phyloP scores from a whole-genome alignment of 2,113 vertebrate species.

The Pachycephala philippinensis region DNA sequence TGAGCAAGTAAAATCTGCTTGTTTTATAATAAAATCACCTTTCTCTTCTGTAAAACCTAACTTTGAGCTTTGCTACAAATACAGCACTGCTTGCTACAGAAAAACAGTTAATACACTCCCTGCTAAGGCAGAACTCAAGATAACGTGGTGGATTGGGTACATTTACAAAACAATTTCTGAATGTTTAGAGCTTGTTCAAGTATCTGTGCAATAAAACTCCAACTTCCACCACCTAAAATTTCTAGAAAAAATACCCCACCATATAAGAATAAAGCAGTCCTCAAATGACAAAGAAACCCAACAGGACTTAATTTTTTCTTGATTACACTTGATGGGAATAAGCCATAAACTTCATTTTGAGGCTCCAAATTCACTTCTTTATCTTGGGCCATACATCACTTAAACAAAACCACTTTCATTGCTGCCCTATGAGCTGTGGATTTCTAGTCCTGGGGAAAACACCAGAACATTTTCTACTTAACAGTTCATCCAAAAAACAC shows the following conservation, averaged over 20 bases:
- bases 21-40: neutral
- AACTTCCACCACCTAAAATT: neutral
- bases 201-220: neutral
- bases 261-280: neutral
- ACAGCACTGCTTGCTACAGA: neutral
- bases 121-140: neutral
- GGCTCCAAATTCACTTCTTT: neutral
- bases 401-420: neutral
- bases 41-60: neutral
- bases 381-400: neutral
- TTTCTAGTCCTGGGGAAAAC: neutral
- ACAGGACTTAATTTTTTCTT: neutral
- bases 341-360: neutral
- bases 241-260: neutral
- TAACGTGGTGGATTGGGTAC: neutral
- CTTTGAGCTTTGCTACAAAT: neutral
- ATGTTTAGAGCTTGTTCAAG: neutral
- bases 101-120: neutral
- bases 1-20: neutral
- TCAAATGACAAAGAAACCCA: neutral
- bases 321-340: neutral
- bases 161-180: neutral
- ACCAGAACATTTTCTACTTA: slow-evolving; percentile 5
- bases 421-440: neutral
- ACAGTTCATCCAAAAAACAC: neutral